These are phyloP conservation scores for Muscidifurax raptorellus DNA, from an alignment of 1,140 invertebrate genomes.

Conservation along the genomic window DNA sequence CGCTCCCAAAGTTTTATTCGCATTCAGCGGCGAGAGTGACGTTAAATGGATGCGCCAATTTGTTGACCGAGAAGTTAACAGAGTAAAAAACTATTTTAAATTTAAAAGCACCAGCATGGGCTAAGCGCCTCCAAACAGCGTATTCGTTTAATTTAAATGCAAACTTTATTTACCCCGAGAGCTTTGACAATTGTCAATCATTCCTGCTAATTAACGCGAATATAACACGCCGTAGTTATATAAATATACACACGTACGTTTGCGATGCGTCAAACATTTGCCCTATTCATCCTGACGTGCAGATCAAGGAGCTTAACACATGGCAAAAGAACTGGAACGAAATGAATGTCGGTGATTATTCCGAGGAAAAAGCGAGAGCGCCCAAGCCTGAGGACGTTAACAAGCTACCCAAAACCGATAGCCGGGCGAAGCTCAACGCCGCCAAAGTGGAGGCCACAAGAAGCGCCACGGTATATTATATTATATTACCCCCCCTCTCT, in stretches of 20 bases:
- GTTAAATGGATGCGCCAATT: slow-evolving; percentile 65
- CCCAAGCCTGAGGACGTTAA: slow-evolving; percentile 49
- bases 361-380: slow-evolving; percentile 51
- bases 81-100: slow-evolving; percentile 55
- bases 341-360: slow-evolving; percentile 29
- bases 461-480: not conserved
- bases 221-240: too few species aligned
- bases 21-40: slow-evolving; percentile 52
- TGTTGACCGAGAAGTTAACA: slow-evolving; percentile 62
- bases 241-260: too few species aligned
- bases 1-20: slow-evolving; percentile 73
- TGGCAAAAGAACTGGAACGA: slow-evolving; percentile 59
- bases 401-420: slow-evolving; percentile 49
- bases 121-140: too few species aligned
- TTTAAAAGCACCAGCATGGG: not conserved
- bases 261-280: too few species aligned
- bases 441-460: slow-evolving; percentile 36
- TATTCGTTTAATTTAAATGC: not conserved
- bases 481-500: too few species aligned
- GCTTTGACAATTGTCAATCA: not conserved
- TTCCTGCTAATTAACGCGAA: not conserved
- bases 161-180: slow-evolving; percentile 1
- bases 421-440: slow-evolving; percentile 43
- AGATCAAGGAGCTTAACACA: slow-evolving; percentile 58
- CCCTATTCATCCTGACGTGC: not conserved